These are phyloP conservation scores for Xenus cinereus DNA, from an alignment of 2,113 vertebrate genomes.

Conservation along the genomic window DNA sequence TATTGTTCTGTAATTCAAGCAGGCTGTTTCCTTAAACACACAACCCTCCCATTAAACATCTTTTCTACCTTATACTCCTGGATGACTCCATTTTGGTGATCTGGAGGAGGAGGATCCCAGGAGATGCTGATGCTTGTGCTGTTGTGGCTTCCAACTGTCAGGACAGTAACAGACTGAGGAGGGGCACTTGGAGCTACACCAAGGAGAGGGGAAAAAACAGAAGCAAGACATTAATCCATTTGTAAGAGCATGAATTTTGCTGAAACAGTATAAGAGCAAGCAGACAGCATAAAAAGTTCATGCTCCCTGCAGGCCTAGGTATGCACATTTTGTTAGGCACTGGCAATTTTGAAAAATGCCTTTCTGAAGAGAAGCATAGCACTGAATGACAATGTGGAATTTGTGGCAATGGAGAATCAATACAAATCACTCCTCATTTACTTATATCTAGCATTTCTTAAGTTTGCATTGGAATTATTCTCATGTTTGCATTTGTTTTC, in stretches of 20 bases:
- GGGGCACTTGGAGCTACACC: conserved; percentile 92
- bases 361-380: neutral
- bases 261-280: neutral
- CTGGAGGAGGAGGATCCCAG: conserved; percentile 94
- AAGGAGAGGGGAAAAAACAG: conserved; percentile 36
- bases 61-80: conserved; percentile 93
- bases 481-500: neutral
- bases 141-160: conserved; percentile 94
- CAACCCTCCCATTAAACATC: neutral
- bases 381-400: neutral
- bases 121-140: conserved; percentile 98
- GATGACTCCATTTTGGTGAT: conserved; percentile 97
- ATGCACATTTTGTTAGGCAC: neutral
- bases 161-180: conserved; percentile 95
- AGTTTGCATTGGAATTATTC: neutral
- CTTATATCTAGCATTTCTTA: neutral
- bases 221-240: conserved; percentile 6
- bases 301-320: neutral
- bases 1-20: neutral
- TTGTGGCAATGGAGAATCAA: neutral
- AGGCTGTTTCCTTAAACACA: neutral
- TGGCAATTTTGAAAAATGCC: conserved; percentile 8
- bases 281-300: neutral
- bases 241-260: neutral
- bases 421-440: neutral